A percentile compares a stretch with the other conserved stretches of the same genome.
phyloP scores from a whole-genome alignment of 2,797 vertebrate genomes.

The Apodemus agrarius region DNA sequence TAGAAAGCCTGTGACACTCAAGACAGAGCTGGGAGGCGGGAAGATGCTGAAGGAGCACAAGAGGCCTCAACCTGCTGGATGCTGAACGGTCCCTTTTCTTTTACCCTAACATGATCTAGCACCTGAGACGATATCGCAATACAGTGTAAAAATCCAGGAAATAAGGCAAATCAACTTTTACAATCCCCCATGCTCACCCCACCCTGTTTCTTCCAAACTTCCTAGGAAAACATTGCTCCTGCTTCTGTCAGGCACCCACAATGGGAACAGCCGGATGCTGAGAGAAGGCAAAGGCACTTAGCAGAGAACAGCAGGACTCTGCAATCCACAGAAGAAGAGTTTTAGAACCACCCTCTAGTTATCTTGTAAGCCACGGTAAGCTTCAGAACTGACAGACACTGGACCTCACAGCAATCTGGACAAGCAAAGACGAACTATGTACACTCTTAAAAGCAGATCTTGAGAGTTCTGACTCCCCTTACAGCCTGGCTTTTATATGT shows the following conservation, averaged over 20 bases:
- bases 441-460: neutral
- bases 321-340: fast-evolving
- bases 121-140: neutral
- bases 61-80: neutral
- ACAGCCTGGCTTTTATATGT: neutral
- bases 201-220: neutral
- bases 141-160: neutral
- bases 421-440: neutral
- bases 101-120: neutral
- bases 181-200: neutral
- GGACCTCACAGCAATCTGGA: neutral
- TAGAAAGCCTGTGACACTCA: neutral
- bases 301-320: neutral
- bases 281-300: neutral
- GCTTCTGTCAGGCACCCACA: neutral
- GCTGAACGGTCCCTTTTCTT: neutral
- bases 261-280: neutral
- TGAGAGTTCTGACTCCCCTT: neutral
- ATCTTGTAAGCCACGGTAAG: neutral
- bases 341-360: neutral
- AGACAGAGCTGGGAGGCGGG: neutral
- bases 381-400: neutral
- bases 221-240: neutral
- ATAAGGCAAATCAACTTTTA: neutral
- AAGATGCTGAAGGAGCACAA: neutral